Percentiles rank a stretch among this genome's conserved stretches.
These are phyloP conservation scores for Ernsta delagoae DNA, from an alignment of 2,888 invertebrate species.

Conservation along the genomic window DNA sequence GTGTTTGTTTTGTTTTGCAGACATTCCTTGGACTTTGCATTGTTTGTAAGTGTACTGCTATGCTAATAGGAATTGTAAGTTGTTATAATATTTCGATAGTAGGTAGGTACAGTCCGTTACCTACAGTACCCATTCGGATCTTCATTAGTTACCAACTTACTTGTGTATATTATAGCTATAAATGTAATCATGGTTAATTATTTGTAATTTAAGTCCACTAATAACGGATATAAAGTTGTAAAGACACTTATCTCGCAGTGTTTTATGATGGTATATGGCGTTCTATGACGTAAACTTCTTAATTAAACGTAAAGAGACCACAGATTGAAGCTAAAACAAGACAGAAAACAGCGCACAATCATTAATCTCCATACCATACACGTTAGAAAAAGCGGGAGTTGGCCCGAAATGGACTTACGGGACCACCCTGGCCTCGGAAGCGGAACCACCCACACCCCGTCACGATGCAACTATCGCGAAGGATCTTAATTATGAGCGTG, in stretches of 20 bases:
- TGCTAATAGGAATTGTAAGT: neutral
- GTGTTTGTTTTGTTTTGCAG: conserved; percentile 10
- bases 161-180: too few species aligned
- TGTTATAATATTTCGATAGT: neutral
- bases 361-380: conserved; percentile 35
- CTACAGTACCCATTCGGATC: neutral
- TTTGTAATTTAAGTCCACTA: too few species aligned
- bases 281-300: neutral
- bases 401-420: conserved; percentile 53
- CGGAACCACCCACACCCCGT: conserved; percentile 80
- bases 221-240: too few species aligned
- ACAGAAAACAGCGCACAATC: conserved; percentile 20
- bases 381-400: conserved; percentile 51
- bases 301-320: conserved; percentile 12
- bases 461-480: conserved; percentile 72
- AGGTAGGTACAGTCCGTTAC: neutral
- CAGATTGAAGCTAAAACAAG: conserved; percentile 4
- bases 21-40: conserved; percentile 1
- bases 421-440: conserved; percentile 80
- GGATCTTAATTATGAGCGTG: conserved; percentile 84
- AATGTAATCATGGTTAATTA: too few species aligned
- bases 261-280: neutral
- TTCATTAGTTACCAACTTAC: too few species aligned
- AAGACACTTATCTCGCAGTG: neutral
- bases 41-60: neutral